Conservation (phyloP, 1,140 invertebrate genomes). For the Bombyx mandarina region DNA sequence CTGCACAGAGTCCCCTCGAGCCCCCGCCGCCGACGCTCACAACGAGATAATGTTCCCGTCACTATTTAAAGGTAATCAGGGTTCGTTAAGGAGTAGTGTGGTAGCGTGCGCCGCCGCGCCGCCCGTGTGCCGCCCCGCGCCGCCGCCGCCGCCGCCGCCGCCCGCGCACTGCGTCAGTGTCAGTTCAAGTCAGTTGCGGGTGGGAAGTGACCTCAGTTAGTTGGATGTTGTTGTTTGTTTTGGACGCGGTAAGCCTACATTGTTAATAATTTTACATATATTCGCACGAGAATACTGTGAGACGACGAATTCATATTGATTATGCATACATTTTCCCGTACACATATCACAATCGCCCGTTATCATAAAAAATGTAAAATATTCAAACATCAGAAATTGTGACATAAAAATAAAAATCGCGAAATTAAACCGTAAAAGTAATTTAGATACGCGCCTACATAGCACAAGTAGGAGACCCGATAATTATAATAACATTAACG, state of each 20-base stretch:
- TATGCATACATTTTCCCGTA: too few relatives aligned
- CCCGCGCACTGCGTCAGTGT: background rate
- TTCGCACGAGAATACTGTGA: too few relatives aligned
- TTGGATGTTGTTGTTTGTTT: conserved; percentile 33
- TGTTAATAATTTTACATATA: too few relatives aligned
- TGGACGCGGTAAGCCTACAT: conserved; percentile 23
- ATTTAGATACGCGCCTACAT: too few relatives aligned
- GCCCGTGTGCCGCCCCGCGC: conserved; percentile 28
- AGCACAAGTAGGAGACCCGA: too few relatives aligned
- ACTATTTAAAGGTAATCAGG: conserved; percentile 69
- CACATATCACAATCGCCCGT: too few relatives aligned
- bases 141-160: conserved; percentile 43
- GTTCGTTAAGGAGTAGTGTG: conserved; percentile 58
- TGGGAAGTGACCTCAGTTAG: conserved; percentile 45
- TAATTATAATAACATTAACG: too few relatives aligned
- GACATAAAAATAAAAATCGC: too few relatives aligned
- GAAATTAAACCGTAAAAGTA: too few relatives aligned
- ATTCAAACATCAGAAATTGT: too few relatives aligned
- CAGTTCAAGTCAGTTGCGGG: conserved; percentile 22
- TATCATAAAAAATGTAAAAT: too few relatives aligned
- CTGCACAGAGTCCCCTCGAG: conserved; percentile 19
- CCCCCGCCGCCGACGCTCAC: conserved; percentile 36
- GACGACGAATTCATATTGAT: too few relatives aligned
- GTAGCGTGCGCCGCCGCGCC: conserved; percentile 28
- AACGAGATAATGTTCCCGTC: conserved; percentile 60